Conservation (phyloP, 2,113 vertebrate species). For the Leptosomus discolor region DNA sequence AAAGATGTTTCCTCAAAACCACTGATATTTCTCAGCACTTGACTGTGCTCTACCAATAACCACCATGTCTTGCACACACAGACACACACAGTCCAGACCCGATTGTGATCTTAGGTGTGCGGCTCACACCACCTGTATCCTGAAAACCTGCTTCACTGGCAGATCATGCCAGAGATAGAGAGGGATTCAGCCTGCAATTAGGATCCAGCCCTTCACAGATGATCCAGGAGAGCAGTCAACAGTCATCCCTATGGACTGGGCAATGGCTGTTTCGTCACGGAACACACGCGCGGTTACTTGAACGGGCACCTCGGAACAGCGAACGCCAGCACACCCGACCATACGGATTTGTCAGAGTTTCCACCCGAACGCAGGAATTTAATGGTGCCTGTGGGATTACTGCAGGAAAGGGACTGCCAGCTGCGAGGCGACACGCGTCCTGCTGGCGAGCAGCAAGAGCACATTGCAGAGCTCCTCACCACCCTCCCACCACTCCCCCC, state of each 20-base stretch:
- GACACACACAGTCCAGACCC: not conserved
- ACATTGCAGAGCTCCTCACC: not conserved
- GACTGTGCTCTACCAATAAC: not conserved
- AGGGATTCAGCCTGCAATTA: not conserved
- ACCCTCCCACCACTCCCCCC: not conserved
- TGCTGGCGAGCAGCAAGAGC: not conserved
- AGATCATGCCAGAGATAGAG: not conserved
- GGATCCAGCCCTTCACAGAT: not conserved
- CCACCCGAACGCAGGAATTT: not conserved
- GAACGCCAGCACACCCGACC: not conserved
- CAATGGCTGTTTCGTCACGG: not conserved
- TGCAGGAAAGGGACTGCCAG: not conserved
- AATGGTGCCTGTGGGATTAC: not conserved
- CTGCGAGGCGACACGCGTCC: not conserved
- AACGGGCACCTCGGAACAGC: accelerated
- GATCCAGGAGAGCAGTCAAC: not conserved
- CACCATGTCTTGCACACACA: not conserved
- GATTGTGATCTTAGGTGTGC: not conserved
- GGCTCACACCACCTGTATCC: not conserved
- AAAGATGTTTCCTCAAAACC: not conserved
- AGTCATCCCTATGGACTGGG: not conserved
- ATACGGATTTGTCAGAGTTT: not conserved
- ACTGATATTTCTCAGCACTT: not conserved
- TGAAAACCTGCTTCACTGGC: slow-evolving; percentile 30
- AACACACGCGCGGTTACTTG: not conserved